These are phyloP conservation scores for Leptoteleia sp. DNA, from an alignment of 1,140 invertebrate genomes.

Conservation along the genomic window DNA sequence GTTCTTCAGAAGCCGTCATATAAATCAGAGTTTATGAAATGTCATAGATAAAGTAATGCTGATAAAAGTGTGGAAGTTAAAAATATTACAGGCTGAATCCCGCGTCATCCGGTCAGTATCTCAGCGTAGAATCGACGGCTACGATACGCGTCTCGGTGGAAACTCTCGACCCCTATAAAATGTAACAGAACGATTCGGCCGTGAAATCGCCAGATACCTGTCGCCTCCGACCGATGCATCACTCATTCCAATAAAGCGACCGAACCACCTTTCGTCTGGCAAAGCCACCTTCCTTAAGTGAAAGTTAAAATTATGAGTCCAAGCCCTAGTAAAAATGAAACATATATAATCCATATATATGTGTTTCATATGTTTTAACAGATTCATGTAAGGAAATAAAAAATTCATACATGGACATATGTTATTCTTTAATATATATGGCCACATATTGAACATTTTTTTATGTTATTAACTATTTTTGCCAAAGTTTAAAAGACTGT, in stretches of 20 bases:
- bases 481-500: too few relatives aligned
- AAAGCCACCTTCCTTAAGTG: too few relatives aligned
- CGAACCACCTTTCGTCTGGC: too few relatives aligned
- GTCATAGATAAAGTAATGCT: conserved; percentile 38
- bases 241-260: conserved; percentile 38
- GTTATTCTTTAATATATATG: too few relatives aligned
- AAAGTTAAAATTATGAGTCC: too few relatives aligned
- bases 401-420: too few relatives aligned
- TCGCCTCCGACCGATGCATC: conserved; percentile 28
- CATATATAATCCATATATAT: too few relatives aligned
- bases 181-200: conserved; percentile 22
- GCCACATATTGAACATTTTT: too few relatives aligned
- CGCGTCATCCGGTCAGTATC: conserved; percentile 31
- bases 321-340: too few relatives aligned
- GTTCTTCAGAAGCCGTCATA: conserved; percentile 26
- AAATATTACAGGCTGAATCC: conserved; percentile 30
- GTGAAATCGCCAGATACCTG: conserved; percentile 52
- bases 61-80: conserved; percentile 33
- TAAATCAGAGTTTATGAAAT: conserved; percentile 44
- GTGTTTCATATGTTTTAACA: too few relatives aligned
- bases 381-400: too few relatives aligned
- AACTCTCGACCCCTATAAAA: conserved; percentile 11
- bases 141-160: conserved; percentile 8
- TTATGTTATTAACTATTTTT: too few relatives aligned
- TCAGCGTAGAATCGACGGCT: conserved; percentile 5